A percentile compares a stretch with the other conserved stretches of the same genome.
Evolutionary conservation across 2,888 invertebrate species (phyloP).

Genomic region (Conistra vaccinii): DNA sequence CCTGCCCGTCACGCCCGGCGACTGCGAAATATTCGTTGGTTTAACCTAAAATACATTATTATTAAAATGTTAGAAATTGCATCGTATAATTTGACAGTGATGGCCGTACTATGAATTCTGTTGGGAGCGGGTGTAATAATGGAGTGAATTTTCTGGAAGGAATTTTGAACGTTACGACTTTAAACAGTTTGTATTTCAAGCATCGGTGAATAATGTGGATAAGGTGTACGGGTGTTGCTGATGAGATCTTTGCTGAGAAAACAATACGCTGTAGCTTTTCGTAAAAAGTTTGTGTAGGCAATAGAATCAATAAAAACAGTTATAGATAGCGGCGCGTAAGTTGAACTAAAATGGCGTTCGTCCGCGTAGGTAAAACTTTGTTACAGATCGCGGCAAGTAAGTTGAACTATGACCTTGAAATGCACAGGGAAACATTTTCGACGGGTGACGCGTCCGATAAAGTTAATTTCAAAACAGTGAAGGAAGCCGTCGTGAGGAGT

Average conservation of each 20-base stretch:
- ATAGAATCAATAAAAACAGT: no score
- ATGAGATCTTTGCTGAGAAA: neutral
- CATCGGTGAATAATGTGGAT: constrained; percentile 3
- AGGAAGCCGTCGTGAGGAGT: no score
- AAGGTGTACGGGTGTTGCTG: neutral
- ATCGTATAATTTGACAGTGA: constrained; percentile 69
- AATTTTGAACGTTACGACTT: constrained; percentile 27
- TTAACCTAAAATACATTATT: constrained; percentile 69
- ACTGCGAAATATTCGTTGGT: constrained; percentile 61
- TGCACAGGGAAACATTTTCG: no score
- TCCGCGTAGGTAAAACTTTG: no score
- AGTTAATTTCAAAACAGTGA: no score
- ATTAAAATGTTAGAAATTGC: constrained; percentile 68
- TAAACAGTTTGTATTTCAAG: constrained; percentile 13
- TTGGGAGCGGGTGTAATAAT: constrained; percentile 54
- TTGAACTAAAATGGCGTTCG: no score
- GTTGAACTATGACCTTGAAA: no score
- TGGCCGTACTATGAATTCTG: constrained; percentile 59
- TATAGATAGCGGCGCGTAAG: no score
- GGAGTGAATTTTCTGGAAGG: constrained; percentile 32
- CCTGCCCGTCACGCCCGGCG: constrained; percentile 60
- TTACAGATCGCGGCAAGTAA: no score
- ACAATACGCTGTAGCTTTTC: neutral
- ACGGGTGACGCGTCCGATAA: no score
- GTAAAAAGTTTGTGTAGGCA: no score